A percentile compares a stretch with the other conserved stretches of the same genome.
Evolutionary conservation across 23 tunicate species (phyloP).

Genomic region (Ciona savignyi): DNA sequence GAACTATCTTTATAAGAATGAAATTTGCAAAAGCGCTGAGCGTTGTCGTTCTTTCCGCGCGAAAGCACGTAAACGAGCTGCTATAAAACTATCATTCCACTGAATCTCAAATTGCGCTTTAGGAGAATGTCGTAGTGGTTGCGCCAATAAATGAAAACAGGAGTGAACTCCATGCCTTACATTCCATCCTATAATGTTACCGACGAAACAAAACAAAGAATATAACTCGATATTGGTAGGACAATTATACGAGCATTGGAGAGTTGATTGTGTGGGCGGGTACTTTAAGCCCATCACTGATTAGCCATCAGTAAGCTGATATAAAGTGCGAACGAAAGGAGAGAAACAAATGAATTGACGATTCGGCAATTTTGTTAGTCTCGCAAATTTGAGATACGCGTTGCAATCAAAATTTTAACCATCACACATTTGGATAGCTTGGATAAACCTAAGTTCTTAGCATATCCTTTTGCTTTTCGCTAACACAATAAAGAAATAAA

Average conservation of each 20-base stretch:
- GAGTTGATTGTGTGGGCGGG: neutral
- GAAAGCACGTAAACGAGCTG: neutral
- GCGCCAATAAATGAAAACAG: neutral
- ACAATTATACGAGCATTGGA: neutral
- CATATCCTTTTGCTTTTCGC: too few relatives aligned
- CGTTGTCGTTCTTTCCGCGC: neutral
- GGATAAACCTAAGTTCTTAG: too few relatives aligned
- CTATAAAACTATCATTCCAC: neutral
- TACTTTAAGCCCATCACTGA: too few relatives aligned
- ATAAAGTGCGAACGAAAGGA: too few relatives aligned
- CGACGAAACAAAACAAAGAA: neutral
- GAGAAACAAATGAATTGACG: too few relatives aligned
- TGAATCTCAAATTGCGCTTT: neutral
- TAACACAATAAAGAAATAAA: too few relatives aligned
- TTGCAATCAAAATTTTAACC: too few relatives aligned
- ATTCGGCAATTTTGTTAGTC: too few relatives aligned
- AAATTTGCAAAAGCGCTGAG: neutral
- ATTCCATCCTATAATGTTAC: neutral
- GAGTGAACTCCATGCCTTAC: neutral
- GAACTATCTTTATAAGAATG: too few relatives aligned
- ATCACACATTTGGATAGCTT: too few relatives aligned
- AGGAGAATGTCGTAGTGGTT: neutral
- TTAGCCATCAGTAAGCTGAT: too few relatives aligned
- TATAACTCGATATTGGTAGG: neutral
- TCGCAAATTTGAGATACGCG: too few relatives aligned